Evolutionary conservation across 1,140 invertebrate genomes (phyloP).

Genomic region (Scaptomyza pallida): DNA sequence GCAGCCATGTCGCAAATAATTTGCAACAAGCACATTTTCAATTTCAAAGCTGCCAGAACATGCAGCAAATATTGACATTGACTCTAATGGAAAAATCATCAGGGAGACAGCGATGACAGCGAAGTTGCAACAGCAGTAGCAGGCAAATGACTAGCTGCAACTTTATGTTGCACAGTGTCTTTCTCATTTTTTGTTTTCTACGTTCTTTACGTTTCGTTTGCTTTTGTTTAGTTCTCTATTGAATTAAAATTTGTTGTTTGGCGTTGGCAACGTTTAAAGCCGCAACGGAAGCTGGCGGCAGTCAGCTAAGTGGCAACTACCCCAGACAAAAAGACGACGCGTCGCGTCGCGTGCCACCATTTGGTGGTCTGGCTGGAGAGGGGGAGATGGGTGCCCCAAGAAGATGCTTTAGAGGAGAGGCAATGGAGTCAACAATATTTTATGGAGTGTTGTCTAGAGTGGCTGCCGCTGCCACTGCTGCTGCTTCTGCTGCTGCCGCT

Average conservation of each 20-base stretch:
- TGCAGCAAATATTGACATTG: conserved; percentile 78
- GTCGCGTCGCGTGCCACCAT: conserved; percentile 53
- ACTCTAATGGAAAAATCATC: conserved; percentile 75
- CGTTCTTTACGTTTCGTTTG: neutral
- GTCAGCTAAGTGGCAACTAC: conserved; percentile 51
- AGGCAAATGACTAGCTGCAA: conserved; percentile 17
- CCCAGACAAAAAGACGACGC: conserved; percentile 56
- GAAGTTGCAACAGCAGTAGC: neutral
- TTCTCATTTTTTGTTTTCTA: too few relatives aligned
- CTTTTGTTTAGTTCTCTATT: conserved; percentile 13
- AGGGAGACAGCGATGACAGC: conserved; percentile 3
- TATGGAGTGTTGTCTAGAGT: conserved; percentile 78
- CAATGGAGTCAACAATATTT: conserved; percentile 63
- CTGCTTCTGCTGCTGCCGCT: conserved; percentile 52
- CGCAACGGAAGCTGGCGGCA: conserved; percentile 21
- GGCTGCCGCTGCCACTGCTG: conserved; percentile 45
- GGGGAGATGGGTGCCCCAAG: too few relatives aligned
- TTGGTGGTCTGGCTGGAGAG: too few relatives aligned
- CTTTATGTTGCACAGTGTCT: neutral
- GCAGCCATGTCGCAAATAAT: conserved; percentile 39
- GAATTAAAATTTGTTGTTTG: conserved; percentile 36
- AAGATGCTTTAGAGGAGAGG: neutral
- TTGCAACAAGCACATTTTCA: conserved; percentile 64
- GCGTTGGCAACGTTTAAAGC: conserved; percentile 19
- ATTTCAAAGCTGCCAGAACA: conserved; percentile 78